phyloP scores from a whole-genome alignment of 2,113 vertebrate genomes.

The Dromaius novaehollandiae region DNA sequence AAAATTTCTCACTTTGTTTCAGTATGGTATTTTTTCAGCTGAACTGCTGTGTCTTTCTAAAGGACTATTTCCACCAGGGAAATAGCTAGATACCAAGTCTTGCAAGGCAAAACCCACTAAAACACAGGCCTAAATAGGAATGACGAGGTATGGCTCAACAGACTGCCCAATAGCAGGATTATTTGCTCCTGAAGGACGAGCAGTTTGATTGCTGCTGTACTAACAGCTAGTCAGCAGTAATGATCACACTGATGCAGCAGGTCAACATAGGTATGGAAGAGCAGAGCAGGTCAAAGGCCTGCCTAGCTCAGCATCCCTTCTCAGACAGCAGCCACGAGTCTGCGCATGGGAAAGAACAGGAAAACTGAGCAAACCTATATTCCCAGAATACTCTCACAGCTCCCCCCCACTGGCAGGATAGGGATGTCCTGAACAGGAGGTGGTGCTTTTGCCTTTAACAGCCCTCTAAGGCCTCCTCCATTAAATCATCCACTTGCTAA shows the following conservation, averaged over 20 bases:
- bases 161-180: rapidly evolving
- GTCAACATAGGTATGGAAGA: neutral
- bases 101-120: neutral
- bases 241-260: neutral
- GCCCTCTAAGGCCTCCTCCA: too few species aligned
- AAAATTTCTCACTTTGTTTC: neutral
- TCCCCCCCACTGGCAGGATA: too few species aligned
- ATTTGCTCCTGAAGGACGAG: neutral
- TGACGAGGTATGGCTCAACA: neutral
- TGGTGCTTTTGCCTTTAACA: too few species aligned
- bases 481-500: too few species aligned
- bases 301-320: neutral
- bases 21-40: neutral
- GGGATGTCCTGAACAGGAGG: too few species aligned
- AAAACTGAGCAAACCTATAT: too few species aligned
- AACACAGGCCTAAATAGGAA: neutral
- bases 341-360: neutral
- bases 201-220: neutral
- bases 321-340: neutral
- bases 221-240: neutral
- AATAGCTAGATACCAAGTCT: neutral
- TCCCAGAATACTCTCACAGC: too few species aligned
- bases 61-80: neutral
- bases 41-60: neutral
- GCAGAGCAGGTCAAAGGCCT: neutral